Conservation (phyloP, 2,888 invertebrate species). For the Tyria jacobaeae region DNA sequence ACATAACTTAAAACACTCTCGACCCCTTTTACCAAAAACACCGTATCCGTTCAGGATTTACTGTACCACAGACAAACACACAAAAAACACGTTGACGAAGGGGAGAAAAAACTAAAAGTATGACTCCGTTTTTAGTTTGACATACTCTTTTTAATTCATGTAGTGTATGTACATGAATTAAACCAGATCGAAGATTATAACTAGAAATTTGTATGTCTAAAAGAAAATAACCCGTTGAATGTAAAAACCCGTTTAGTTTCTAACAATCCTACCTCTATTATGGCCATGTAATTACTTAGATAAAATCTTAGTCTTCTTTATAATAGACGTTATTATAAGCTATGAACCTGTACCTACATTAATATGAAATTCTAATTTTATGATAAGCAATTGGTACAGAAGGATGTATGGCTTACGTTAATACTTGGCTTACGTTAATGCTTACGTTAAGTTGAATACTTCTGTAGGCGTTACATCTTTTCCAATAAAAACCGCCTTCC, state of each 20-base stretch:
- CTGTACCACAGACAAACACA: no score
- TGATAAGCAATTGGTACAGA: conserved; percentile 9
- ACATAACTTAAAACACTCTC: no score
- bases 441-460: no score
- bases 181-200: neutral
- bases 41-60: no score
- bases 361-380: conserved; percentile 26
- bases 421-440: no score
- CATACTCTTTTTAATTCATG: neutral
- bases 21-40: no score
- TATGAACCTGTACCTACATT: conserved; percentile 7
- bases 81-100: no score
- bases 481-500: neutral
- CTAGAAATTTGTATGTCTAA: neutral
- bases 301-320: conserved; percentile 21
- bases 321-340: conserved; percentile 17
- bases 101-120: no score
- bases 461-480: neutral
- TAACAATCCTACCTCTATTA: conserved; percentile 19
- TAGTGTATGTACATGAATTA: neutral
- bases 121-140: no score
- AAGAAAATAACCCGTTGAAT: conserved; percentile 7
- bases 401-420: neutral
- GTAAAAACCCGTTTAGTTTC: conserved; percentile 16
- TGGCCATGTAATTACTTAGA: conserved; percentile 20